phyloP scores from a whole-genome alignment of 1,140 invertebrate species.

The Episyrphus balteatus region DNA sequence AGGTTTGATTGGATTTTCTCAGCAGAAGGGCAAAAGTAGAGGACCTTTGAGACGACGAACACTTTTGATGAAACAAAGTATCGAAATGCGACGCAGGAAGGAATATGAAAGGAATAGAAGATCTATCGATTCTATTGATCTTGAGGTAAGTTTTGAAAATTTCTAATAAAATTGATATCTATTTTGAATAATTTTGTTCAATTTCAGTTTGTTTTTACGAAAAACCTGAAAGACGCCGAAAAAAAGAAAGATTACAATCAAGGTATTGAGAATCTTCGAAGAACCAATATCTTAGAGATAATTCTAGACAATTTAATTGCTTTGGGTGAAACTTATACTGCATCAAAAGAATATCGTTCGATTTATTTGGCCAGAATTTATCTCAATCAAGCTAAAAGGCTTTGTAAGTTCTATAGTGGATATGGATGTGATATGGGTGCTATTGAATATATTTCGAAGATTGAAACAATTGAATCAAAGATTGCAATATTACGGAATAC shows the following conservation, averaged over 20 bases:
- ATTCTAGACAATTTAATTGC: conserved; percentile 38
- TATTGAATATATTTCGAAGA: conserved; percentile 39
- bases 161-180: too few species aligned
- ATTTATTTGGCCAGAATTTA: conserved; percentile 49
- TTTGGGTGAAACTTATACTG: conserved; percentile 11
- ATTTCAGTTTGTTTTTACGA: conserved; percentile 37
- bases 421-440: conserved; percentile 40
- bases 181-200: conserved; percentile 9
- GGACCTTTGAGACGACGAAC: conserved; percentile 21
- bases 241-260: conserved; percentile 21
- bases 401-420: conserved; percentile 51
- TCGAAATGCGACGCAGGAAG: conserved; percentile 25
- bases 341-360: conserved; percentile 32
- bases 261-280: conserved; percentile 40
- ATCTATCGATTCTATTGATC: conserved; percentile 29
- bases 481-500: not conserved
- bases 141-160: conserved; percentile 26
- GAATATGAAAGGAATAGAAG: conserved; percentile 13
- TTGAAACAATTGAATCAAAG: conserved; percentile 34
- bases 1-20: conserved; percentile 21
- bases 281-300: conserved; percentile 49
- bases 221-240: conserved; percentile 35
- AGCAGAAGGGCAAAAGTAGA: conserved; percentile 19
- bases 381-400: conserved; percentile 53
- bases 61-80: conserved; percentile 26